Evolutionary conservation across 2,888 invertebrate genomes (phyloP), one percentile per base, ranked within the genome.

Genomic region (Disparrhopalites patrizii): DNA sequence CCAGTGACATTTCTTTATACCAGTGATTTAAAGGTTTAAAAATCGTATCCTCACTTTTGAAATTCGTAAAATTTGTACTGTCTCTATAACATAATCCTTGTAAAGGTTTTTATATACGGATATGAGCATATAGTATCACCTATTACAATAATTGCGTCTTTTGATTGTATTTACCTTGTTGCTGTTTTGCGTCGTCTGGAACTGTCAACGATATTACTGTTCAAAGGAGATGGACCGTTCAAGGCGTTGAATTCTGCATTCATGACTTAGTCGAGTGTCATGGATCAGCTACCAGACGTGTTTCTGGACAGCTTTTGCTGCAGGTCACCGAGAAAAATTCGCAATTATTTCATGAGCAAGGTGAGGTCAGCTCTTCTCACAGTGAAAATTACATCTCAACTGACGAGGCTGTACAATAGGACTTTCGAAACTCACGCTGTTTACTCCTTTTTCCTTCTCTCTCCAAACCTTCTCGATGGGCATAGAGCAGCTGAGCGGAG

Each of bases 291-390:
- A 28, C 51, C 31, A 61, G 51, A 50, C 20, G 31, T 47, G 25
- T 28, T 20, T 10, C 47, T 50, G n/a, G 33, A 33, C 30, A 33
- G 31, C 36, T 30, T 18, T 61, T 50, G 36, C 50, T 61, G 60
- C 36, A 51, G 51, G 51, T 51, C 31, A 61, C 61, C 36, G 61
- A 61, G 60, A 31, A 28, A 50, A 60, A 60, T 50, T 61, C 36
- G 50, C 50, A 51, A 61, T 51, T 50, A 61, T 50, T 65, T 57
- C 52, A 57, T 55, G 50, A 43, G 65, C 57, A 65, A 65, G 65
- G 65, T 65, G 65, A 65, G 65, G 65, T 31, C 65, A 58, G 56
- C 52, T 54, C 43, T 58, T 43, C 38, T 28, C 43, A 36, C 43
- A 28, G 27, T 43, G 43, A 28, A 58, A 20, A 25, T 43, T 27